Evolutionary conservation across 2,888 invertebrate species (phyloP), one percentile per base, ranked within the genome.

Genomic region (Ectemnius lituratus): DNA sequence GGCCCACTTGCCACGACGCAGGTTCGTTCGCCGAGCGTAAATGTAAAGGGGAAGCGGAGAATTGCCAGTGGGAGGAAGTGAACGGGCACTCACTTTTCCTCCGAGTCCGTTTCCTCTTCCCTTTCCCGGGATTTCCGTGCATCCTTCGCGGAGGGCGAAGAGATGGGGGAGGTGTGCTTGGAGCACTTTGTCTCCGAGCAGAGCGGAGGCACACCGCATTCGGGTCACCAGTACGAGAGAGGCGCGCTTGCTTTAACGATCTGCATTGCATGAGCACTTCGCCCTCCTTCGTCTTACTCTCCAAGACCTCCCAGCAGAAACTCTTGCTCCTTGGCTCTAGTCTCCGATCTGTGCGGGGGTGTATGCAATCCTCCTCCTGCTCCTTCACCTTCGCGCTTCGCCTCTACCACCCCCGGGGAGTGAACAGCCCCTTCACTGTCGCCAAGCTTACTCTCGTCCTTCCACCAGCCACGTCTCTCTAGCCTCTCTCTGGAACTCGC

Each of bases 191-290:
- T 81, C 83, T 80, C 78, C 78, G 76, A 37, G 37, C 37, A 37
- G 37, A 37, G 8, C 37, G 37, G 37, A 37, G 37, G 37, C 73
- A 79, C 80, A 80, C 83, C 83, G 75, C 84, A 85, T 86, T 82
- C 80, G 75, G 86, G 85, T 88, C 84, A 84, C 80, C 81, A 73
- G 79, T 71, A 37, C 37, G 37, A 37, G 37, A 37, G 37, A 37
- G 8, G 77, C 78, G 79, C 77, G 79, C 79, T 70, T 77, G 80
- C 83, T 84, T 85, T 82, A 85, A 85, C 85, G 83, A 87, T 87
- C 82, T 82, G 86, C 84, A 84, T 87, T 84, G 78, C 86, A 84
- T 76, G 84, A 85, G 80, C 81, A 75, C 79, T 81, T 80, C 64
- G 79, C 75, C 73, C 76, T 65, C 73, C 58, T 71, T 20, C 56